These are phyloP conservation scores for Globicephala melas DNA, from an alignment of 2,113 vertebrate species.

Conservation along the genomic window DNA sequence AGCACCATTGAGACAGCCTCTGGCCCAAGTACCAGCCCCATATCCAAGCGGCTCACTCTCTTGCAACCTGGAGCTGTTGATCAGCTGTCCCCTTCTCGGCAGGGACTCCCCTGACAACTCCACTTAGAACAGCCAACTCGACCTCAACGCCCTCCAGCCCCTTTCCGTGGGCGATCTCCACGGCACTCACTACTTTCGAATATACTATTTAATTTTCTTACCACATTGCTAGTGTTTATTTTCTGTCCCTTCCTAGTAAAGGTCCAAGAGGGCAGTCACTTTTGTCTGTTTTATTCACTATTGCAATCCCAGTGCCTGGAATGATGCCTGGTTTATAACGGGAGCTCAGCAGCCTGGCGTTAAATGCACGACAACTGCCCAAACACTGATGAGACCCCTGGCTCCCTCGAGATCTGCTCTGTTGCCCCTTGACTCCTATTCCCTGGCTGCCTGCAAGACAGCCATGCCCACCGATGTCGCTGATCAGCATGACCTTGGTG, in stretches of 20 bases:
- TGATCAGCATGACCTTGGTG: slow-evolving; percentile 97
- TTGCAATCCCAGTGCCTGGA: not conserved
- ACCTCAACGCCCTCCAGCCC: not conserved
- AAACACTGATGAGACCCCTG: not conserved
- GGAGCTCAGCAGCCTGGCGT: not conserved
- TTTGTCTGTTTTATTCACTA: not conserved
- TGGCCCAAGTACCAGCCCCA: not conserved
- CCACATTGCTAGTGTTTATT: not conserved
- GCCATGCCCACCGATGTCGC: slow-evolving; percentile 90
- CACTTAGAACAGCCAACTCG: not conserved
- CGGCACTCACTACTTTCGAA: not conserved
- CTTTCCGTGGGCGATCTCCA: not conserved
- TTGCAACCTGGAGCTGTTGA: not conserved
- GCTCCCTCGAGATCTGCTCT: not conserved
- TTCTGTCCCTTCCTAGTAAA: not conserved
- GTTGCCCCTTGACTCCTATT: not conserved
- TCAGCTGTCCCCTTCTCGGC: not conserved
- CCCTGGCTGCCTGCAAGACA: not conserved
- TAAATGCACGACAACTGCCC: not conserved
- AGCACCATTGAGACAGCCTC: not conserved
- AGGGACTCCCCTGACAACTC: not conserved
- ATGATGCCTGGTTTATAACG: not conserved
- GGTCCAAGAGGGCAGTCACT: not conserved
- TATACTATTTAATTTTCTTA: not conserved
- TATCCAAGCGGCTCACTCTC: not conserved